Evolutionary conservation across 2,113 vertebrate genomes (phyloP).

Genomic region (Callipepla squamata): DNA sequence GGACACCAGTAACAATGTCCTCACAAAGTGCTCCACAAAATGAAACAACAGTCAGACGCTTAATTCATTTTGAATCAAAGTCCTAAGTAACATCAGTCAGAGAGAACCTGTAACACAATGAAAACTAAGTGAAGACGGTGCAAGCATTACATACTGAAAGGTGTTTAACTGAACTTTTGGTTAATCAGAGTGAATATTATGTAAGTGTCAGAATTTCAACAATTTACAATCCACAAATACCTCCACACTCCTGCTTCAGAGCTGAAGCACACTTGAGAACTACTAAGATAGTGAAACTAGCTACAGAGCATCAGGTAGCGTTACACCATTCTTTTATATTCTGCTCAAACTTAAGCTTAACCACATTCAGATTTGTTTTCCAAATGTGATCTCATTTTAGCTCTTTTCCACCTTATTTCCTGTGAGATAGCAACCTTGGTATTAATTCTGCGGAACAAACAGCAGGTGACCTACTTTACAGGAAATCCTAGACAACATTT

Average conservation of each 20-base stretch:
- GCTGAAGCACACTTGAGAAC: neutral
- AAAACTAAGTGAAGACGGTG: neutral
- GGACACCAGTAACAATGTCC: neutral
- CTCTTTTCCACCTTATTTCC: neutral
- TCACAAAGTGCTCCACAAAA: neutral
- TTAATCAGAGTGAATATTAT: neutral
- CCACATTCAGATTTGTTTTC: neutral
- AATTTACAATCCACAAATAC: neutral
- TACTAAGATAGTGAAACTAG: neutral
- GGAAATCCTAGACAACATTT: constrained; percentile 40
- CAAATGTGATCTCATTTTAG: neutral
- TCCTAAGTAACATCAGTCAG: neutral
- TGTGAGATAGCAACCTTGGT: neutral
- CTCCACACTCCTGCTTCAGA: neutral
- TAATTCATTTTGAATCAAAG: neutral
- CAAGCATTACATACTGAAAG: neutral
- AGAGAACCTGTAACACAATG: neutral
- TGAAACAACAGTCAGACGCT: neutral
- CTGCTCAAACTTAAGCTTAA: neutral
- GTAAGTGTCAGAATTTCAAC: neutral
- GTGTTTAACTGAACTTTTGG: neutral
- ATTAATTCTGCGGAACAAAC: constrained; percentile 61
- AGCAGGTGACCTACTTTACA: constrained; percentile 74
- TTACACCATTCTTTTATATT: neutral
- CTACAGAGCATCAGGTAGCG: neutral